Evolutionary conservation across 2,888 invertebrate species (phyloP), one percentile per base, ranked within the genome.

Genomic region (Malthinus seriepunctatus): DNA sequence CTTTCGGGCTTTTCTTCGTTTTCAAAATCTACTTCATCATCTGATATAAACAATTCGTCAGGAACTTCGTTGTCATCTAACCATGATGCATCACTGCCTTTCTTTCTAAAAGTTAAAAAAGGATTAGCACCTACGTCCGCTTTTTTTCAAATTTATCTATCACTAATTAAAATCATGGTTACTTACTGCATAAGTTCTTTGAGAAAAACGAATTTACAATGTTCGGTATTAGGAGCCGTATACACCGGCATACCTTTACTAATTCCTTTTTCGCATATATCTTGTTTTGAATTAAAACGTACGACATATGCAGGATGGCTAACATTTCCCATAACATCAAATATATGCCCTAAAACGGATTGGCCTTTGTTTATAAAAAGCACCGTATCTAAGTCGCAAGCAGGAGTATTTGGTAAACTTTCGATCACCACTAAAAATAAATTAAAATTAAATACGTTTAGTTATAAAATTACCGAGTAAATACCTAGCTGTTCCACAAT

Each of bases 271-370:
- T 85, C 83, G 45, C 82, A 76, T 50, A 93, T 91, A 73, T 97
- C 92, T 51, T 89, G 85, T 8, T 77, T 75, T 0, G 86, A 88
- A 80, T 95, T 96, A 78, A 97, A 97, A 2, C 96, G 84, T n/a
- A 97, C 86, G 66, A 91, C 90, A 78, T 97, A 97, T 66, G 90
- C 84, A 0, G 97, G 97, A 68, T 89, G 86, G 0, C 84, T 82
- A 0, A 97, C 91, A 77, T 83, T 91, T 9, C 97, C 97, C 74
- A 97, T 88, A 0, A 96, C 93, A 81, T 97, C 97, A 77, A 93
- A 95, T 47, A 97, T 87, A 75, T 88, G 86, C 6, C 92, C 92
- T 3, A 94, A 78, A 8, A 90, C 83, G 66, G 85, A 84, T 61
- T 88, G 85, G 3, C 93, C 91, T 67, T 87, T 86, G 9, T 94